A percentile compares a stretch with the other conserved stretches of the same genome.
Conservation (phyloP, 2,888 invertebrate genomes). For the Spilosoma lubricipeda region DNA sequence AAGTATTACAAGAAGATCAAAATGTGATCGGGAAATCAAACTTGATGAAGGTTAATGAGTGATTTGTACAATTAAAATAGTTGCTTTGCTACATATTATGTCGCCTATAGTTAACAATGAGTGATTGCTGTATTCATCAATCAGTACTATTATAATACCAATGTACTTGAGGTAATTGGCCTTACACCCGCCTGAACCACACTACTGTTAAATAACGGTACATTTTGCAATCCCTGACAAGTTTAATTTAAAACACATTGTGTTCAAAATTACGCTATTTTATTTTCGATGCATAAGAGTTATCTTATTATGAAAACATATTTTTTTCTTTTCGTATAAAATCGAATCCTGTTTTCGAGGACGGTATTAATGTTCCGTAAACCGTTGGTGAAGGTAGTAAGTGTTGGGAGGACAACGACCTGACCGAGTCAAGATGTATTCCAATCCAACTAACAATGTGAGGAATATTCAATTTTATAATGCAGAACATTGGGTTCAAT, state of each 20-base stretch:
- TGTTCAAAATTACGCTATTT: conserved; percentile 29
- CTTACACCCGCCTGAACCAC: conserved; percentile 34
- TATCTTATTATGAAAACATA: conserved; percentile 35
- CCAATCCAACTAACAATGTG: conserved; percentile 75
- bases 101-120: conserved; percentile 18
- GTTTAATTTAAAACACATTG: conserved; percentile 40
- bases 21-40: conserved; percentile 36
- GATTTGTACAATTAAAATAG: conserved; percentile 25
- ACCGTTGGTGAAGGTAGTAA: conserved; percentile 81
- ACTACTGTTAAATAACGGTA: conserved; percentile 48
- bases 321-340: conserved; percentile 48
- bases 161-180: conserved; percentile 46
- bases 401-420: conserved; percentile 82
- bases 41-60: conserved; percentile 34
- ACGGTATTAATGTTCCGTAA: conserved; percentile 77
- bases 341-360: conserved; percentile 79
- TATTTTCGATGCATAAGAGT: conserved; percentile 34
- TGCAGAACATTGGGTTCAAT: conserved; percentile 73
- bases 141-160: conserved; percentile 22
- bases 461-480: conserved; percentile 78
- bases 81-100: conserved; percentile 7
- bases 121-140: conserved; percentile 11
- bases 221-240: conserved; percentile 42
- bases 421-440: conserved; percentile 78
- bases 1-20: conserved; percentile 45